phyloP scores from a whole-genome alignment of 2,888 invertebrate genomes.

The Cyclophora albipunctata region DNA sequence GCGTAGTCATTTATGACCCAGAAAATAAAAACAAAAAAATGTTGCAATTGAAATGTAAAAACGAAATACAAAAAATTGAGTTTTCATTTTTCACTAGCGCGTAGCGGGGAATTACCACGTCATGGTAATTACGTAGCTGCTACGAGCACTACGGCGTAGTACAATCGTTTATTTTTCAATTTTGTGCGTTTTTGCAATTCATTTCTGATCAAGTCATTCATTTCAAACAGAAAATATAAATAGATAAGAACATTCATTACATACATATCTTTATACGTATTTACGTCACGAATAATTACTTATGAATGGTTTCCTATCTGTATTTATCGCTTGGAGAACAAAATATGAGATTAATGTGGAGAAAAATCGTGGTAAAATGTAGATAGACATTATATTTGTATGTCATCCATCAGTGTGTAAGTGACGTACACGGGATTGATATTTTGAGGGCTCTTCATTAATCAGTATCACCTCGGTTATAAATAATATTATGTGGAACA shows the following conservation, averaged over 20 bases:
- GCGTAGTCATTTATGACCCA: not conserved
- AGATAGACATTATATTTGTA: not conserved
- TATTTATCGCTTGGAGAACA: no score
- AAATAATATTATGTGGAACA: no score
- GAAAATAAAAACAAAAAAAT: not conserved
- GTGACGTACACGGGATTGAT: not conserved
- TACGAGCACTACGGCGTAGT: slow-evolving; percentile 6
- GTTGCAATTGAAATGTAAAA: not conserved
- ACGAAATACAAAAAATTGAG: not conserved
- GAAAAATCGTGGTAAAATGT: no score
- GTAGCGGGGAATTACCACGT: slow-evolving; percentile 6
- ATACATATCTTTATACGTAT: no score
- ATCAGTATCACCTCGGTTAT: slow-evolving; percentile 1
- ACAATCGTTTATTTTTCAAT: not conserved
- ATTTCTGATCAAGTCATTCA: slow-evolving; percentile 1
- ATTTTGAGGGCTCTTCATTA: slow-evolving; percentile 1
- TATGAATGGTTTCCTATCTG: no score
- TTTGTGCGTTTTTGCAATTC: slow-evolving; percentile 4
- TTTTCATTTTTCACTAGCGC: slow-evolving; percentile 1
- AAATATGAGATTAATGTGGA: no score
- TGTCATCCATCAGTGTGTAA: not conserved
- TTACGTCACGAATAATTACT: no score
- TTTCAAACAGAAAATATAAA: no score
- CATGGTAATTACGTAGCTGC: slow-evolving; percentile 13
- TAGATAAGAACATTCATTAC: no score